Percentiles rank a stretch among this genome's conserved stretches.
phyloP scores from a whole-genome alignment of 1,140 invertebrate genomes.

The Lucilia sericata region DNA sequence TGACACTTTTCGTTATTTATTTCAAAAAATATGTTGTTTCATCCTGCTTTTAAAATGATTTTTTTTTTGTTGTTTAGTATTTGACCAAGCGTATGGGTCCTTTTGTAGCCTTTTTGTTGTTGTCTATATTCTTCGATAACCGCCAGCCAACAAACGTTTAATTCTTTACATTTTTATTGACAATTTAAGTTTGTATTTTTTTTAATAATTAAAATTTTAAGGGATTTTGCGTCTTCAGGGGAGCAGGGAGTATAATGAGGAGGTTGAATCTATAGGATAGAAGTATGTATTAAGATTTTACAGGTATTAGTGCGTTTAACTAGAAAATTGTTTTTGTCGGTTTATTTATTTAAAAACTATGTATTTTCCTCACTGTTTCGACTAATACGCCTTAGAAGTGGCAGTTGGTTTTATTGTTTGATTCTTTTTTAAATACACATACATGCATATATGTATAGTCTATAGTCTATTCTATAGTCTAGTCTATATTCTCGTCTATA shows the following conservation, averaged over 20 bases:
- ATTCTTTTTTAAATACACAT: too few relatives aligned
- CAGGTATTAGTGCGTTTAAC: conserved; percentile 35
- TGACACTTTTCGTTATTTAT: conserved; percentile 21
- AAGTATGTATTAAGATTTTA: conserved; percentile 34
- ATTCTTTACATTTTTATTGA: not conserved
- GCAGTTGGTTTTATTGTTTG: too few relatives aligned
- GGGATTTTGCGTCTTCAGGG: not conserved
- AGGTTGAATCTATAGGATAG: too few relatives aligned
- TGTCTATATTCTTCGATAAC: not conserved
- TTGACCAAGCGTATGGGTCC: not conserved
- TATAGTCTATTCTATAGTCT: too few relatives aligned
- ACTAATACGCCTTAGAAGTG: not conserved
- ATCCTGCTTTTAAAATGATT: not conserved
- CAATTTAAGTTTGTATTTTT: conserved; percentile 9
- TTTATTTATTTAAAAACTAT: not conserved
- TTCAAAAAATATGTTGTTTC: not conserved
- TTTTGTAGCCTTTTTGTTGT: not conserved
- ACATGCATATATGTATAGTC: too few relatives aligned
- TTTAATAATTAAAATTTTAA: not conserved
- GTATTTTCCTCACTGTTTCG: not conserved
- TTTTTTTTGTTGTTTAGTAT: not conserved
- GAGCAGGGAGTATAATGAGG: too few relatives aligned
- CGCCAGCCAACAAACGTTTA: not conserved
- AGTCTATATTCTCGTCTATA: too few relatives aligned
- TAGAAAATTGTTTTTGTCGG: conserved; percentile 38